A percentile compares a stretch with the other conserved stretches of the same genome.
These are phyloP conservation scores for Rotaria sp. DNA, from an alignment of 2,888 invertebrate species.

Conservation along the genomic window DNA sequence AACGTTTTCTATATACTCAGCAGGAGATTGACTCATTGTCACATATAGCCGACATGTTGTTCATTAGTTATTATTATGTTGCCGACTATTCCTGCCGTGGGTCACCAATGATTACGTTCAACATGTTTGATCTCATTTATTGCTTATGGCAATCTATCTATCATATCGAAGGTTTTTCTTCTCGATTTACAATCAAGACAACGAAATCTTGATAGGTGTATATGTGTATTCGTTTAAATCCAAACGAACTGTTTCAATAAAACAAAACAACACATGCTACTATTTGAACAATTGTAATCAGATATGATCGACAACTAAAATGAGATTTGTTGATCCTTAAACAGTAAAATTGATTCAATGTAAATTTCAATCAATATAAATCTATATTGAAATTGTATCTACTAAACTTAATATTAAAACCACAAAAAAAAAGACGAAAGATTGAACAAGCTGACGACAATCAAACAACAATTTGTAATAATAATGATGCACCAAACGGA, in stretches of 20 bases:
- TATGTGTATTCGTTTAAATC: neutral
- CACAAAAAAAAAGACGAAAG: neutral
- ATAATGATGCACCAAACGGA: conserved; percentile 1
- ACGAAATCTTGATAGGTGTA: neutral
- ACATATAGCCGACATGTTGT: neutral
- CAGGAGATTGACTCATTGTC: conserved; percentile 7
- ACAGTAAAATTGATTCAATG: neutral
- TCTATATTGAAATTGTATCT: neutral
- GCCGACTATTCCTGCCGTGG: neutral
- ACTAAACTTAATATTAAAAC: neutral
- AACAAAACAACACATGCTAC: neutral
- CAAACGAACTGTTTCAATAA: conserved; percentile 11
- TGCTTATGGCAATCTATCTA: neutral
- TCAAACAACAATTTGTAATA: neutral
- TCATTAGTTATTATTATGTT: neutral
- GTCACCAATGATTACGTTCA: neutral
- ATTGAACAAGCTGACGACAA: neutral
- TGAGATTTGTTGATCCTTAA: conserved; percentile 7
- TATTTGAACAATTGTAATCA: conserved; percentile 10
- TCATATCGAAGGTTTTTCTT: neutral
- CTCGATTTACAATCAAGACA: neutral
- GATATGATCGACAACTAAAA: neutral
- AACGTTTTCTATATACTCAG: conserved; percentile 1
- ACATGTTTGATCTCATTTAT: conserved; percentile 16
- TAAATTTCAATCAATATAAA: neutral